Conservation (phyloP, 92 coral and sea anemone genomes). For the Porites lobata region DNA sequence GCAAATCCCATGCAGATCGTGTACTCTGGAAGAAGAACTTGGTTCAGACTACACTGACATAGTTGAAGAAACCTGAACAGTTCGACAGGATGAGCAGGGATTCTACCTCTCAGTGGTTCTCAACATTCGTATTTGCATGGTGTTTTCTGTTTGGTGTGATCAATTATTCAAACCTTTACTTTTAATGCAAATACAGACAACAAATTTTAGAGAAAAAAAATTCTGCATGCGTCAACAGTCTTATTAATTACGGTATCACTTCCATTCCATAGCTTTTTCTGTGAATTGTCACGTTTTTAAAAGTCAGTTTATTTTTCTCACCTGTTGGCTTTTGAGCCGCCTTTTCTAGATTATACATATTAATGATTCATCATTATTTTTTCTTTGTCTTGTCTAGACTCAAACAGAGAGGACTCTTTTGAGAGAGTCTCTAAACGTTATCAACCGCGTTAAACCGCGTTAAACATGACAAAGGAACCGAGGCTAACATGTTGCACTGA, state of each 20-base stretch:
- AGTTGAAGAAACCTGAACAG: no score
- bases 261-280: not conserved
- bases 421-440: not conserved
- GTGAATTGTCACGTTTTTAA: not conserved
- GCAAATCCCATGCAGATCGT: no score
- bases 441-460: not conserved
- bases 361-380: no score
- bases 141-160: not conserved
- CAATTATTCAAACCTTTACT: conserved; percentile 8
- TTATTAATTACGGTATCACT: not conserved
- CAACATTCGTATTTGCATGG: not conserved
- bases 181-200: conserved; percentile 4
- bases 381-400: not conserved
- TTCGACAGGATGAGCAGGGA: no score
- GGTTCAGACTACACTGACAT: no score
- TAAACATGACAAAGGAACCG: not conserved
- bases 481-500: no score
- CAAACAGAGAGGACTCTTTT: not conserved
- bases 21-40: no score
- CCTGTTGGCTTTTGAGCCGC: not conserved
- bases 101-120: no score
- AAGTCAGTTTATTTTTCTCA: not conserved
- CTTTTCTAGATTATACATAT: not conserved
- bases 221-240: not conserved
- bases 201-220: not conserved